Evolutionary conservation across 2,113 vertebrate species (phyloP).

Genomic region (Eulacestoma nigropectus): DNA sequence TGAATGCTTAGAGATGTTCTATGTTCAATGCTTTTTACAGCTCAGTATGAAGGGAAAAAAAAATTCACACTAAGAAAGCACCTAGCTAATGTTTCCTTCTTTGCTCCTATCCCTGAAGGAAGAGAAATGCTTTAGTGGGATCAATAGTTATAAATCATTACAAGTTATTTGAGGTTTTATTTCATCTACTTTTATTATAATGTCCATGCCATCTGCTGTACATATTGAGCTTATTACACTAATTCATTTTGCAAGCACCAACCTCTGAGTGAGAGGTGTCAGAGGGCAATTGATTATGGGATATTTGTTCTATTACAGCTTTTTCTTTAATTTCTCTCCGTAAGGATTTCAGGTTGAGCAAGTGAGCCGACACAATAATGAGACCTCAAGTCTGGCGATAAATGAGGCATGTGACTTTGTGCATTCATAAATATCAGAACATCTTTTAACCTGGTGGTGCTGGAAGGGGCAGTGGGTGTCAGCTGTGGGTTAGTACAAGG

Average conservation of each 20-base stretch:
- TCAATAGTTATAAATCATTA: conserved; percentile 34
- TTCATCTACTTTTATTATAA: conserved; percentile 35
- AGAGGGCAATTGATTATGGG: conserved; percentile 45
- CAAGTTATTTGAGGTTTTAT: conserved; percentile 37
- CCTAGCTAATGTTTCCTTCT: neutral
- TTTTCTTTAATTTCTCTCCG: neutral
- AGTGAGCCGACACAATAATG: conserved; percentile 26
- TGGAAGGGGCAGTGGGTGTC: neutral
- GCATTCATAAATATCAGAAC: conserved; percentile 51
- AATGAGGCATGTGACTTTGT: conserved; percentile 7
- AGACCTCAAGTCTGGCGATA: conserved; percentile 2
- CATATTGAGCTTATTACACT: conserved; percentile 41
- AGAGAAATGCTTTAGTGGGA: conserved; percentile 29
- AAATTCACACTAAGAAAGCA: neutral
- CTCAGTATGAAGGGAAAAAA: neutral
- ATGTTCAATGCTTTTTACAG: neutral
- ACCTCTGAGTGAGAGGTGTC: conserved; percentile 19
- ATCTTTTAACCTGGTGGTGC: neutral
- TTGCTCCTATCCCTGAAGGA: neutral
- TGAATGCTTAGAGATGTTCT: neutral
- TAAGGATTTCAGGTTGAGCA: neutral
- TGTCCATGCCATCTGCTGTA: conserved; percentile 41
- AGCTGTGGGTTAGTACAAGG: neutral
- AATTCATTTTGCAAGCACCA: neutral
- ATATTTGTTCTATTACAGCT: neutral